Evolutionary conservation across 2,113 vertebrate species (phyloP).

Genomic region (Helogale parvula): DNA sequence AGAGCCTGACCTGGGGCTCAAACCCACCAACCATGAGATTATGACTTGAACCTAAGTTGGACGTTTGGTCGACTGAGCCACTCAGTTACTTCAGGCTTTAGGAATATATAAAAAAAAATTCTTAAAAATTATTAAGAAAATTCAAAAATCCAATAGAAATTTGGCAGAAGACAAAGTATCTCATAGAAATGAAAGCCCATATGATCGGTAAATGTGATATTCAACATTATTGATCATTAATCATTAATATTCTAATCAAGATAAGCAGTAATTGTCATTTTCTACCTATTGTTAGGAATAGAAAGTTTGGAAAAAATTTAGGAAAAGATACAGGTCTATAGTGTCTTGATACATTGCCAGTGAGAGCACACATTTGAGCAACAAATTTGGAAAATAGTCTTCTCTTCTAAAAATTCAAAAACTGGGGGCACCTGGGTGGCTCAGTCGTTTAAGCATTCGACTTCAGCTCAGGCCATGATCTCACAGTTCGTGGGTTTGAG

Average conservation of each 20-base stretch:
- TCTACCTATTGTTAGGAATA: not conserved
- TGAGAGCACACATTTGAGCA: not conserved
- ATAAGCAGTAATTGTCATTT: not conserved
- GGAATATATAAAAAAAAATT: not conserved
- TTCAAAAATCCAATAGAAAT: not conserved
- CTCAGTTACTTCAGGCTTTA: too few relatives aligned
- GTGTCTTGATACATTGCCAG: not conserved
- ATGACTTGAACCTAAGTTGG: too few relatives aligned
- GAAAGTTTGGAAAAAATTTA: not conserved
- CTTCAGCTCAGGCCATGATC: too few relatives aligned
- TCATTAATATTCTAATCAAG: not conserved
- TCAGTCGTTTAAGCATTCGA: too few relatives aligned
- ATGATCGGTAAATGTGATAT: not conserved
- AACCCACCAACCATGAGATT: too few relatives aligned
- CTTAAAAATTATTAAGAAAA: not conserved
- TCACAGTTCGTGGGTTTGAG: too few relatives aligned
- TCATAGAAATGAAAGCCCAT: not conserved
- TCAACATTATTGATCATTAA: not conserved
- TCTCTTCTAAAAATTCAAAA: not conserved
- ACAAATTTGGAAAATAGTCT: not conserved
- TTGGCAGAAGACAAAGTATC: not conserved
- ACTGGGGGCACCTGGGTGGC: too few relatives aligned
- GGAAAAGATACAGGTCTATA: not conserved
- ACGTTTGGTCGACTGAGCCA: too few relatives aligned
- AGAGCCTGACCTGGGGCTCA: too few relatives aligned